Evolutionary conservation across 1,140 invertebrate species (phyloP).

Genomic region (Atta texana): DNA sequence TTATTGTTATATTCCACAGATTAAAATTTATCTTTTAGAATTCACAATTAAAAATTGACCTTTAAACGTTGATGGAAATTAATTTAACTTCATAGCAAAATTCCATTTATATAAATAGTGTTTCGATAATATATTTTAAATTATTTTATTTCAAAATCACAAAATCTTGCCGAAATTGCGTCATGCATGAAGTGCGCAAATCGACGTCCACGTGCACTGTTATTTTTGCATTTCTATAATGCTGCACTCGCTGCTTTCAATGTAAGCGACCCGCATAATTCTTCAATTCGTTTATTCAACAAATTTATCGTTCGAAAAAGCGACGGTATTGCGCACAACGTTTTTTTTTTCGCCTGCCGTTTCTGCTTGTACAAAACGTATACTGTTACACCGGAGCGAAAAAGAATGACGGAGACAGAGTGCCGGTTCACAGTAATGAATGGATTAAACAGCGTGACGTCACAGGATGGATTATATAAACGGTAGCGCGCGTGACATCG

Average conservation of each 20-base stretch:
- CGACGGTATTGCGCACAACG: background rate
- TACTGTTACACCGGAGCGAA: background rate
- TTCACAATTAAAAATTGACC: too few relatives aligned
- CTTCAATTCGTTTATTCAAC: background rate
- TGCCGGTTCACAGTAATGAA: slow-evolving; percentile 73
- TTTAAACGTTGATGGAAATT: background rate
- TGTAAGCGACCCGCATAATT: background rate
- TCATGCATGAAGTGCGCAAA: background rate
- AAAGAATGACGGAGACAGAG: slow-evolving; percentile 52
- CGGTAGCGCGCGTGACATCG: slow-evolving; percentile 79
- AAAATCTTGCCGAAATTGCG: background rate
- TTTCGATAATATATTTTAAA: background rate
- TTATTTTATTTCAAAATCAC: background rate
- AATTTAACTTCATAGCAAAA: background rate
- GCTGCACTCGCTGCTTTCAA: background rate
- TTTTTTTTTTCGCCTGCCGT: background rate
- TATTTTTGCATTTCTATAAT: background rate
- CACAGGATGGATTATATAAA: slow-evolving; percentile 82
- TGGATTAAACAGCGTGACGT: slow-evolving; percentile 81
- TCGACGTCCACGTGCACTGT: background rate
- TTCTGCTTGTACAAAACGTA: slow-evolving; percentile 4
- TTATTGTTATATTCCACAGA: too few relatives aligned
- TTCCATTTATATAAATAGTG: background rate
- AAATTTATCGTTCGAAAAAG: background rate
- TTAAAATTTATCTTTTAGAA: too few relatives aligned